Conservation (phyloP, 2,888 invertebrate genomes). For the Hydroisotoma schaefferi region DNA sequence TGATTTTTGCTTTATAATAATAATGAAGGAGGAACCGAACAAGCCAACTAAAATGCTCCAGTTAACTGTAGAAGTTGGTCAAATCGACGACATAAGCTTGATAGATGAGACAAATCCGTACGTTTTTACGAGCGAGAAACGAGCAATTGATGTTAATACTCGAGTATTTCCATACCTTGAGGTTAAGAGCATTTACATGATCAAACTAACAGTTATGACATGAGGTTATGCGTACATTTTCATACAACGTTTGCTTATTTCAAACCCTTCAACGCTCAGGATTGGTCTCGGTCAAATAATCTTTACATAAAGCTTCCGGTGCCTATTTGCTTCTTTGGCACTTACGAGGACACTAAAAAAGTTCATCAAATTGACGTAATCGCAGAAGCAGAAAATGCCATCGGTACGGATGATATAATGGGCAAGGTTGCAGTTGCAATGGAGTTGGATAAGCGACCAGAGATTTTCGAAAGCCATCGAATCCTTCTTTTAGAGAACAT, state of each 20-base stretch:
- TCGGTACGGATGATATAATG: conserved; percentile 25
- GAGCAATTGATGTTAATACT: neutral
- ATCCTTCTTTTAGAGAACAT: conserved; percentile 23
- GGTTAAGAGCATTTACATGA: conserved; percentile 1
- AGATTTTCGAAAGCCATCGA: conserved; percentile 10
- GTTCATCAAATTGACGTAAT: neutral
- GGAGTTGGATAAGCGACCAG: conserved; percentile 11
- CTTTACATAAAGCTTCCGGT: conserved; percentile 8
- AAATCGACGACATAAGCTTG: neutral
- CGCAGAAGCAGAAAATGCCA: conserved; percentile 2
- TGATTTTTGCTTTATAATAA: too few relatives aligned
- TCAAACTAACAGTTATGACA: neutral
- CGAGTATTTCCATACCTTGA: neutral
- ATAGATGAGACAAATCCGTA: neutral
- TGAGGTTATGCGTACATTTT: neutral
- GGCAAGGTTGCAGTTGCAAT: conserved; percentile 24
- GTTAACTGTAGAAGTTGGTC: neutral
- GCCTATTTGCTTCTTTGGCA: conserved; percentile 22
- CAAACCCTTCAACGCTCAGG: conserved; percentile 9
- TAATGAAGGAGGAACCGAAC: too few relatives aligned
- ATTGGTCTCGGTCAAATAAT: conserved; percentile 2
- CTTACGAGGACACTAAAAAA: conserved; percentile 16
- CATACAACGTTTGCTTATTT: too few relatives aligned
- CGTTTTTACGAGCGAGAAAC: neutral
- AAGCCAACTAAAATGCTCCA: too few relatives aligned